These are phyloP conservation scores for Phaedon cochleariae DNA, from an alignment of 2,888 invertebrate genomes.

Conservation along the genomic window DNA sequence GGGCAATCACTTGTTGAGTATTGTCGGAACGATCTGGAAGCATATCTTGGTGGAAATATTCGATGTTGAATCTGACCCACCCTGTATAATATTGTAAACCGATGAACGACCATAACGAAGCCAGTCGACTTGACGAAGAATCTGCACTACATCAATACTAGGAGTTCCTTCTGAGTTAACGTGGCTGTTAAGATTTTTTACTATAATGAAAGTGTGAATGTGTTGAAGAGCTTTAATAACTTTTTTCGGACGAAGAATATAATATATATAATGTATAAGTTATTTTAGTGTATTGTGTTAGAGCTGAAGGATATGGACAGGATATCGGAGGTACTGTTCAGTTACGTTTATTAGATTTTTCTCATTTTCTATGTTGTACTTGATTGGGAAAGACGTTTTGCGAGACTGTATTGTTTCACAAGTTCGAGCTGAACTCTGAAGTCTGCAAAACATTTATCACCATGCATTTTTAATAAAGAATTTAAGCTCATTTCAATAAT, in stretches of 20 bases:
- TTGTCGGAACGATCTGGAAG: too few species aligned
- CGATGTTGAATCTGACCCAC: too few species aligned
- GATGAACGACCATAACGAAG: conserved; percentile 27
- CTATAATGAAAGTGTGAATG: conserved; percentile 53
- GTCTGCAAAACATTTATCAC: too few species aligned
- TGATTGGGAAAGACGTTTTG: background rate
- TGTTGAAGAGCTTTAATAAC: conserved; percentile 48
- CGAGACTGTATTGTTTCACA: too few species aligned
- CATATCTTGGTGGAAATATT: too few species aligned
- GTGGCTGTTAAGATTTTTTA: conserved; percentile 58
- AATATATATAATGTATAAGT: conserved; percentile 26
- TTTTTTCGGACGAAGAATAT: conserved; percentile 23
- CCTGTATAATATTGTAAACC: background rate
- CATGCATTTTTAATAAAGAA: too few species aligned
- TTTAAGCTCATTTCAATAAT: too few species aligned
- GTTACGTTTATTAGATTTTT: too few species aligned
- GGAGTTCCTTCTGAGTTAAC: conserved; percentile 55
- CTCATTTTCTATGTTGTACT: too few species aligned
- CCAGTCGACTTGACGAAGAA: conserved; percentile 35
- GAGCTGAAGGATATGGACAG: background rate
- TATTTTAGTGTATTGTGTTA: conserved; percentile 27
- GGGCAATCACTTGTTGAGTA: too few species aligned
- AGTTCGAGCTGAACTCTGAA: too few species aligned
- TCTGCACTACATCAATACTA: conserved; percentile 36
- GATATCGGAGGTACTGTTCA: background rate